A percentile compares a stretch with the other conserved stretches of the same genome.
Evolutionary conservation across 2,113 vertebrate genomes (phyloP).

Genomic region (Saccopteryx bilineata): DNA sequence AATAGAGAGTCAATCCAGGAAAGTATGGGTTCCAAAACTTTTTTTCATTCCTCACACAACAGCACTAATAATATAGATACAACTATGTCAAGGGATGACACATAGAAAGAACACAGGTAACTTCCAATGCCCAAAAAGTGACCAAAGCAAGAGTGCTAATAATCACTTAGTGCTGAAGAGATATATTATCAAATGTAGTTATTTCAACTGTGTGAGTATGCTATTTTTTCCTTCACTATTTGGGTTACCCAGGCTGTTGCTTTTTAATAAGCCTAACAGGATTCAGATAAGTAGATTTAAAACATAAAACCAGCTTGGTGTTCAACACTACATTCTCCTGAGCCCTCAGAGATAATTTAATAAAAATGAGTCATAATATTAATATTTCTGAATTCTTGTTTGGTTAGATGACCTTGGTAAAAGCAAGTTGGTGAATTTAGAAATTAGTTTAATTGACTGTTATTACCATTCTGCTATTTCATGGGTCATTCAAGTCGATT

Average conservation of each 20-base stretch:
- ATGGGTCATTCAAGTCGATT: slow-evolving; percentile 79
- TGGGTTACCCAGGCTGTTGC: slow-evolving; percentile 69
- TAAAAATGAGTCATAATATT: slow-evolving; percentile 81
- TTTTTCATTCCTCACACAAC: not conserved
- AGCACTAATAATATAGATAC: not conserved
- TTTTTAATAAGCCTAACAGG: slow-evolving; percentile 79
- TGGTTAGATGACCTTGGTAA: slow-evolving; percentile 83
- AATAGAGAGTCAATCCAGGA: not conserved
- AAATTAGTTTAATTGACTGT: slow-evolving; percentile 85
- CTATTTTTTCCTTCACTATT: slow-evolving; percentile 65
- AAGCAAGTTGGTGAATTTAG: slow-evolving; percentile 81
- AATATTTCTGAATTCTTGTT: slow-evolving; percentile 78
- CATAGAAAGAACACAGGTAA: not conserved
- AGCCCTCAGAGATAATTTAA: slow-evolving; percentile 76
- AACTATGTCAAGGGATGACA: no score
- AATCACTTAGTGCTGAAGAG: slow-evolving; percentile 29
- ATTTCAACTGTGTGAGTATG: slow-evolving; percentile 59
- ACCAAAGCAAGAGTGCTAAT: not conserved
- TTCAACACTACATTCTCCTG: slow-evolving; percentile 73
- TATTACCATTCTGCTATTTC: slow-evolving; percentile 78
- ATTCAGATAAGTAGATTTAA: slow-evolving; percentile 83
- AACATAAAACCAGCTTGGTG: slow-evolving; percentile 74
- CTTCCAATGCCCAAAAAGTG: not conserved
- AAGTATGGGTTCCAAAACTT: not conserved
- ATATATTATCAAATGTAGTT: slow-evolving; percentile 67